Percentiles rank a stretch among this genome's conserved stretches.
phyloP scores from a whole-genome alignment of 2,797 vertebrate species.

The Acrocephalus scirpaceus region DNA sequence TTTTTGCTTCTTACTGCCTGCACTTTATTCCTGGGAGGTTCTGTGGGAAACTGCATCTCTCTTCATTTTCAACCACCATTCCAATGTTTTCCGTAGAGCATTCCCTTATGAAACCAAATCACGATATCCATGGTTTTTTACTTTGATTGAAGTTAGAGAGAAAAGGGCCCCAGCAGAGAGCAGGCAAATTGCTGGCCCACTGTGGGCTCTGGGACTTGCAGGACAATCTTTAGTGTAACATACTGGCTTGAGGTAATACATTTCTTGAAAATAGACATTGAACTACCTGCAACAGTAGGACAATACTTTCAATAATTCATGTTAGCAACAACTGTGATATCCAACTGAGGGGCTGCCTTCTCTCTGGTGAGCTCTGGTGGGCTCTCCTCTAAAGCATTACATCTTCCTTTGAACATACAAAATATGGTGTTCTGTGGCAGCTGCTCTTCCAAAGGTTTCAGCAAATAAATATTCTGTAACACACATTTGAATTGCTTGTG shows the following conservation, averaged over 20 bases:
- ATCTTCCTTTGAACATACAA: background rate
- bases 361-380: background rate
- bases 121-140: background rate
- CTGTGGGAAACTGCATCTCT: background rate
- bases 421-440: background rate
- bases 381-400: background rate
- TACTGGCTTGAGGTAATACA: background rate
- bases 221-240: background rate
- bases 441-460: background rate
- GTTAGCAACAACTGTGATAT: background rate
- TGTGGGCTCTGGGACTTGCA: background rate
- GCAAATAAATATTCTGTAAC: background rate
- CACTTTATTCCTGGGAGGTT: background rate
- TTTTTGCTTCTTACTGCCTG: background rate
- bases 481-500: background rate
- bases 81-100: background rate
- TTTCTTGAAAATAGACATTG: background rate
- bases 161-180: background rate
- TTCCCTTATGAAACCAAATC: background rate
- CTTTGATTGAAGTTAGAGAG: background rate
- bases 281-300: background rate
- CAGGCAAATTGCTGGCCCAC: background rate
- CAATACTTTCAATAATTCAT: background rate
- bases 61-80: background rate
- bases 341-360: background rate